Evolutionary conservation across 2,113 vertebrate species (phyloP).

Genomic region (Pristiophorus japonicus): DNA sequence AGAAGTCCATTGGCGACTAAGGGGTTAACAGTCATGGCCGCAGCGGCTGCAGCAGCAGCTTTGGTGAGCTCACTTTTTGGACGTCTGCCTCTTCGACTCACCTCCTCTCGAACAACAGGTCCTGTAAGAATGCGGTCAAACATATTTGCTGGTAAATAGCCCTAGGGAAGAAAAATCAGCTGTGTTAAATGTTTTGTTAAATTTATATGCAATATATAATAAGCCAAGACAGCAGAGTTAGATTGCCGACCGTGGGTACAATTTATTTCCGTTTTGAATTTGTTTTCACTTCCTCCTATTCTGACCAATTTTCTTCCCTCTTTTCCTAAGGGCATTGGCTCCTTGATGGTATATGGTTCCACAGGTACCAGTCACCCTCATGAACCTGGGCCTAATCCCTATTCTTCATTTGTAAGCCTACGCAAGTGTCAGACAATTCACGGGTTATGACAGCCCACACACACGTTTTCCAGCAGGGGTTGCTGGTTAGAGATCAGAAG

Average conservation of each 20-base stretch:
- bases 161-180: slow-evolving; percentile 54
- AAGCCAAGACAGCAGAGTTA: not conserved
- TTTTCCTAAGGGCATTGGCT: not conserved
- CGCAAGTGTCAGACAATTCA: not conserved
- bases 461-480: not conserved
- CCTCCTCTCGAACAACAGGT: slow-evolving; percentile 92
- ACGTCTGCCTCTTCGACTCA: slow-evolving; percentile 84
- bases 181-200: not conserved
- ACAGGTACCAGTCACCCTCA: not conserved
- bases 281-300: not conserved
- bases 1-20: slow-evolving; percentile 68
- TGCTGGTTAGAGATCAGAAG: not conserved
- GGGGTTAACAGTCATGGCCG: slow-evolving; percentile 49
- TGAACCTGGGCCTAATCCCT: not conserved
- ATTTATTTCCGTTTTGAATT: too few species aligned
- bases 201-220: not conserved
- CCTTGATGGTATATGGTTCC: not conserved
- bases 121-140: slow-evolving; percentile 94
- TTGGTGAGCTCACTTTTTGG: slow-evolving; percentile 86
- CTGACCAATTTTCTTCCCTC: not conserved
- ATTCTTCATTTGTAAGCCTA: not conserved
- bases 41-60: slow-evolving; percentile 53
- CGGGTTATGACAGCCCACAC: not conserved
- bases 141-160: slow-evolving; percentile 94
- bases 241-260: not conserved